Evolutionary conservation across 2,797 vertebrate species (phyloP).

Genomic region (Tadarida brasiliensis): DNA sequence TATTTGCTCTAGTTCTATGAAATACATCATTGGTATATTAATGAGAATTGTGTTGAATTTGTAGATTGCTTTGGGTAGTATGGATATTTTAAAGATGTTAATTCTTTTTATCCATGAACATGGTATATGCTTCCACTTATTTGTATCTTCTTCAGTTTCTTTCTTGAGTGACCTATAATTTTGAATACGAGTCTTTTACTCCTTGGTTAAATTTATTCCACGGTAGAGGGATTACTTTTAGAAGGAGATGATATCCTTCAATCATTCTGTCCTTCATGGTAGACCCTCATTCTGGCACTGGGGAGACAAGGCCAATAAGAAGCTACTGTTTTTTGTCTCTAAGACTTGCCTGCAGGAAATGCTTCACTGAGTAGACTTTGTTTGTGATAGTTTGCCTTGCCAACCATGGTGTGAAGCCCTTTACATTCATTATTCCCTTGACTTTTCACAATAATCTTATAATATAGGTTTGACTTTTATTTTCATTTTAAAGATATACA

Average conservation of each 20-base stretch:
- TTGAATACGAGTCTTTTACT: background rate
- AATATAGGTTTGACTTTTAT: background rate
- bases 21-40: background rate
- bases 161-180: background rate
- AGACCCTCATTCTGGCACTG: background rate
- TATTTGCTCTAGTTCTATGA: background rate
- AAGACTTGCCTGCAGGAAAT: background rate
- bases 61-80: background rate
- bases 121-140: background rate
- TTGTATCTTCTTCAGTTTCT: background rate
- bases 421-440: background rate
- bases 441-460: background rate
- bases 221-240: background rate
- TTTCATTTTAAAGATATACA: background rate
- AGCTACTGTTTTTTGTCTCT: background rate
- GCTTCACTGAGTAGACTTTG: background rate
- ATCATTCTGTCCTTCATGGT: background rate
- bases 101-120: background rate
- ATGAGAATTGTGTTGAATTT: background rate
- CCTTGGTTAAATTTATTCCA: background rate
- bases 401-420: background rate
- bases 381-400: background rate
- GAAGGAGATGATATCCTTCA: background rate
- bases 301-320: background rate
- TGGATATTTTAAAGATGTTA: background rate